Base-by-base conservation (phyloP, 2,113 vertebrate genomes). In the Hemicordylus capensis region DNA sequence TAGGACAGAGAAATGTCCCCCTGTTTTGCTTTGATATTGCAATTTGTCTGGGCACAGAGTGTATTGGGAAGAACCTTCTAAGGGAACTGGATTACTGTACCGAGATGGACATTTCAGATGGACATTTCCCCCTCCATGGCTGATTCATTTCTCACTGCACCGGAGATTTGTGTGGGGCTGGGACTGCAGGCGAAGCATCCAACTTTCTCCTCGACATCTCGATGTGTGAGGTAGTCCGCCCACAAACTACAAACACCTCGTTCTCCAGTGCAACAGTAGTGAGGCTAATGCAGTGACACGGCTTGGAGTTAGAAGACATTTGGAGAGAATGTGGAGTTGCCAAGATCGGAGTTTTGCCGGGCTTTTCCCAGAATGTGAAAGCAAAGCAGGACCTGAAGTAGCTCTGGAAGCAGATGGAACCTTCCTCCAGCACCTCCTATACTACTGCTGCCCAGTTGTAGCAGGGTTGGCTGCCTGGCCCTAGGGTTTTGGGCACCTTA, bases 21-120 rank as follows among this genome's bases (percentile, higher is more conserved):
- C 66, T n/a, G n/a, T n/a, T 20, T 79, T 81, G 86, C 85, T 91
- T 90, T 89, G 87, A 85, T 85, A 89, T 37, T 28, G 83, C 48
- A n/a, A 42, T 76, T n/a, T 37, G 34, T 8, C 85, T 39, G 1
- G 61, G 89, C 88, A 70, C 26, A 1, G 1, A 26, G 79, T 1
- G 2, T 6, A 87, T 58, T 5, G 88, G 54, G 2, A n/a, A n/a
- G 77, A 86, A 81, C 64, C 6, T 0, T 67, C 72, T 67, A 77
- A 0, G 0, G 66, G 70, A 61, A 61, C 73, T 4, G 66, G 76
- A 54, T 1, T 0, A 6, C 73, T 1, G 61, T 63, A 81, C 81
- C 63, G 80, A 88, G 81, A 75, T 88, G 90, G 86, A 84, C 87
- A 90, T 46, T 87, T 31, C 84, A 80, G 80, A 51, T 56, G 3